Percentiles rank a stretch among this genome's conserved stretches.
These are phyloP conservation scores for Micronycteris hirsuta DNA, from an alignment of 2,113 vertebrate genomes.

Conservation along the genomic window DNA sequence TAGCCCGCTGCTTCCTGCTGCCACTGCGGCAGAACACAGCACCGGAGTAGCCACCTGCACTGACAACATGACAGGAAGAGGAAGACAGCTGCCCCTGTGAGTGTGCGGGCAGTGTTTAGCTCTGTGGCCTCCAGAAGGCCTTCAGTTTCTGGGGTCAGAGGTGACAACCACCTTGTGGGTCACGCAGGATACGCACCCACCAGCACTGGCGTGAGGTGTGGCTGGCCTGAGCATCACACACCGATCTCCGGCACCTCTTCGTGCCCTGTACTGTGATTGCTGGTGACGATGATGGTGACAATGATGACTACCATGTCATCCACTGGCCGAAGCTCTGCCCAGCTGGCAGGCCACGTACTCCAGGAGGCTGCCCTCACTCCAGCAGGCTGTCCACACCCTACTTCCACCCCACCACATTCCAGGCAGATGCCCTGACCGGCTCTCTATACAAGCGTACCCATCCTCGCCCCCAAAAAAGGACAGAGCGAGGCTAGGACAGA, in stretches of 20 bases:
- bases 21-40: not conserved
- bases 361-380: not conserved
- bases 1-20: not conserved
- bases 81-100: not conserved
- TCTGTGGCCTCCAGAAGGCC: not conserved
- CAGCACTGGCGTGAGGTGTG: not conserved
- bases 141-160: not conserved
- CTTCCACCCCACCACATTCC: not conserved
- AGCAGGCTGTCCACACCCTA: too few relatives aligned
- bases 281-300: not conserved
- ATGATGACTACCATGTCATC: not conserved
- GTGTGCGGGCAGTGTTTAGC: not conserved
- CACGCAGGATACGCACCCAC: not conserved
- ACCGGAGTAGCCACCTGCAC: too few relatives aligned
- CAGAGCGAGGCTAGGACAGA: not conserved
- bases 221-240: fast-evolving
- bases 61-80: not conserved
- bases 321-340: not conserved
- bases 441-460: not conserved
- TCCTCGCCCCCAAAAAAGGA: not conserved
- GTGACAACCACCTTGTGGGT: not conserved
- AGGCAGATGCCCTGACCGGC: fast-evolving
- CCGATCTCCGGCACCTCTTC: not conserved
- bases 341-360: not conserved
- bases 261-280: fast-evolving